Base-by-base conservation (phyloP, 2,113 vertebrate species). In the Progne subis region DNA sequence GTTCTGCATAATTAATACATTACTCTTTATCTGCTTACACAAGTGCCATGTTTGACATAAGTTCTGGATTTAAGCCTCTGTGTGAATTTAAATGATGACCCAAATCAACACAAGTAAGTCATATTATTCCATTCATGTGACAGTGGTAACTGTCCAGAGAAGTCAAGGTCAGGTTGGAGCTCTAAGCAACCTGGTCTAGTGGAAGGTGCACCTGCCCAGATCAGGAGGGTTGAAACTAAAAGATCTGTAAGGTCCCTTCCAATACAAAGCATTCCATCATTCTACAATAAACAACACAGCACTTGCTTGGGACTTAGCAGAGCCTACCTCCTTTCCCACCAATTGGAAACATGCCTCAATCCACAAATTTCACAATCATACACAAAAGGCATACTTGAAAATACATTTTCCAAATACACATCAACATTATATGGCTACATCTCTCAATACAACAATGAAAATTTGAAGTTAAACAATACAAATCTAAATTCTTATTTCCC, bases 261-360 rank as follows among this genome's bases (percentile, higher is more conserved):
- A 60, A 49, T 9, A 39, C 9, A 34, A 41, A 60, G 29, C 61
- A 76, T 55, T 61, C 47, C 20, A 47, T 5, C 10, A 37, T 46
- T 88, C 53, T 25, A 5, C 10, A 11, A 43, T 8, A 50, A 2
- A 28, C 15, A 49, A 23, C 17, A 1, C 2, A 31, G 14, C 53
- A 50, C 25, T 55, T n/a, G 16, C 34, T 14, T 46, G 56, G 59
- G 41, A 70, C 10, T 47, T 18, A 24, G 56, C 5, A 16, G 0
- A 49, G n/a, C 21, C 39, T 61, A 17, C 8, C 20, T 57, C 6
- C 6, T 59, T 32, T 90, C 39, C 64, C 50, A 86, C 15, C 26
- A 39, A 37, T 0, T 2, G 16, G 26, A 65, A 78, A 67, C 3
- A 3, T 13, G 9, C 24, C 55, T 55, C 39, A 37, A 15, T 21